Evolutionary conservation across 2,797 vertebrate species (phyloP), one percentile per base, ranked within the genome.

Genomic region (Gobionotothen gibberifrons): DNA sequence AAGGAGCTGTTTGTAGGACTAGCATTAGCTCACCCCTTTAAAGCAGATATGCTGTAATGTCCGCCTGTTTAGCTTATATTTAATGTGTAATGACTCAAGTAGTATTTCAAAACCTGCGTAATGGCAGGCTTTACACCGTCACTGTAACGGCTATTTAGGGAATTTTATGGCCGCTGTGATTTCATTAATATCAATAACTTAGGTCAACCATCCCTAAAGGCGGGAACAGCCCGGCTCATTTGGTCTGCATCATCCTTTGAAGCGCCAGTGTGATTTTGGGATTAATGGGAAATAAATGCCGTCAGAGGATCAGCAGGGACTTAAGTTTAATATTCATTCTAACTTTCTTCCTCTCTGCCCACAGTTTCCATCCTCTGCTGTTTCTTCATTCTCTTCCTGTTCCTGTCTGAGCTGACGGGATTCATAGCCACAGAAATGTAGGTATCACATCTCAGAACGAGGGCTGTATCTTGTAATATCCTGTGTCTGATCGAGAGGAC

Each of bases 401-500:
- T 99, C 95, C 95, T 99, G 87, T 99, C 98, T 26, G 98, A 99
- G 89, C 95, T 99, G 90, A 99, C 96, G 0, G 98, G 98, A 93
- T 99, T 98, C 94, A 98, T 99, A 92, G 96, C 97, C 61, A 99
- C 96, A 86, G 98, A 99, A 96, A 96, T 99, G 98, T 99, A 96
- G 91, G 98, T 98, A 93, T 52, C 19, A 21, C 9, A 29, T 29
- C 22, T 21, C 5, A 13, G 11, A 54, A 74, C 44, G 21, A 16
- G 12, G 0, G 0, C 26, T 29, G 17, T 17, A 1, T 59, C 67
- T 70, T 8, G 16, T 81, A 76, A 83, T 79, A 52, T 80, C 78
- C 70, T 82, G 77, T 16, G 0, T 44, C 69, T 15, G 1, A 22
- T 29, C 17, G 1, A 21, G 26, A 39, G 48, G 53, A 9, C 12